phyloP scores from a whole-genome alignment of 2,888 invertebrate genomes.

The Dasypolia templi region DNA sequence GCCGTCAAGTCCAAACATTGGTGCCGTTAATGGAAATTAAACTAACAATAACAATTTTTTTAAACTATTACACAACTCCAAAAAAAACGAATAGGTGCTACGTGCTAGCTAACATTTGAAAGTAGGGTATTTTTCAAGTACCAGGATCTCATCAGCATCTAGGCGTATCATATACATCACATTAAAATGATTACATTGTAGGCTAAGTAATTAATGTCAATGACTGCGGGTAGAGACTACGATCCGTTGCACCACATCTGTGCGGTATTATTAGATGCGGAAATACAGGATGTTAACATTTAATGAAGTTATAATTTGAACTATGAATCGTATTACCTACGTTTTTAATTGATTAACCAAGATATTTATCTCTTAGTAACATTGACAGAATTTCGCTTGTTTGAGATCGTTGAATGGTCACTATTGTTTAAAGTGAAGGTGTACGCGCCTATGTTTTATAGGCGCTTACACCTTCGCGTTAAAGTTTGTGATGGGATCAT shows the following conservation, averaged over 20 bases:
- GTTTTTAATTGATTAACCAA: neutral
- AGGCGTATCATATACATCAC: neutral
- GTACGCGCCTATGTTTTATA: too few species aligned
- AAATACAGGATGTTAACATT: slow-evolving; percentile 40
- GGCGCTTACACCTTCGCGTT: too few species aligned
- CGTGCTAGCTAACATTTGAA: too few species aligned
- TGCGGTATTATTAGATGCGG: slow-evolving; percentile 61
- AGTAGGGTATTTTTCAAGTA: neutral
- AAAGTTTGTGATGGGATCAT: too few species aligned
- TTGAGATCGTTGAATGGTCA: too few species aligned
- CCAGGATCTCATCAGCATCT: slow-evolving; percentile 14
- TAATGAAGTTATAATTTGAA: neutral
- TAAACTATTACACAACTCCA: neutral
- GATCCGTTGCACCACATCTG: slow-evolving; percentile 53
- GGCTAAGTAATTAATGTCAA: slow-evolving; percentile 49
- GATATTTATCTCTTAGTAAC: neutral
- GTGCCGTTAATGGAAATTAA: neutral
- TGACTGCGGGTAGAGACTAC: slow-evolving; percentile 32
- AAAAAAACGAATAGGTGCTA: neutral
- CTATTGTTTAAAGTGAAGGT: too few species aligned
- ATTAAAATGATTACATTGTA: slow-evolving; percentile 23
- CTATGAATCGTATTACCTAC: neutral
- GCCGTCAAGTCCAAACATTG: neutral
- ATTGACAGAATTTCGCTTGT: neutral
- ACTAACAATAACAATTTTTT: neutral